Evolutionary conservation across 1,140 invertebrate species (phyloP).

Genomic region (Magallana ariakensis): DNA sequence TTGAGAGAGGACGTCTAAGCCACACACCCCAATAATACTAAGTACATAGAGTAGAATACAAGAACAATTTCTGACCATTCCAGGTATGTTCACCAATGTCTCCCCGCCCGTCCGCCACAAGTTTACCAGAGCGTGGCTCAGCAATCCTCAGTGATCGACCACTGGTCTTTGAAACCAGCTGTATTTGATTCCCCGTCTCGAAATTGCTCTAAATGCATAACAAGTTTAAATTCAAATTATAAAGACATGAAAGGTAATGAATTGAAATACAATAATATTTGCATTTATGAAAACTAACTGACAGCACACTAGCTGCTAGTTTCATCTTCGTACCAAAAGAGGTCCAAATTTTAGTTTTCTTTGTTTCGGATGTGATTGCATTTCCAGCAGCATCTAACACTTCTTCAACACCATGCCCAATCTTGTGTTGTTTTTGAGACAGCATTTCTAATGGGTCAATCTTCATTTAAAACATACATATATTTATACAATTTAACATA

Average conservation of each 20-base stretch:
- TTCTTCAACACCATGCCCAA: slow-evolving; percentile 24
- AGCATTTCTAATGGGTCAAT: slow-evolving; percentile 3
- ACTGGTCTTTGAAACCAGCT: slow-evolving; percentile 70
- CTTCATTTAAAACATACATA: neutral
- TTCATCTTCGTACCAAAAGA: neutral
- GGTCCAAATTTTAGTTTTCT: neutral
- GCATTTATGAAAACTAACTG: neutral
- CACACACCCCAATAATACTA: too few relatives aligned
- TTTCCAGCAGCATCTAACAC: neutral
- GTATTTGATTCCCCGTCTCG: slow-evolving; percentile 71
- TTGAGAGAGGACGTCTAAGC: too few relatives aligned
- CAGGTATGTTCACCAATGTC: slow-evolving; percentile 63
- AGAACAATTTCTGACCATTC: slow-evolving; percentile 56
- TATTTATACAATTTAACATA: too few relatives aligned
- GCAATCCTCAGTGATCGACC: slow-evolving; percentile 70
- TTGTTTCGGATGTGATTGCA: too few relatives aligned
- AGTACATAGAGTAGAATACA: too few relatives aligned
- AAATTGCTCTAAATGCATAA: slow-evolving; percentile 63
- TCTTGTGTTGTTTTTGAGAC: slow-evolving; percentile 12
- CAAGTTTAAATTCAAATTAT: neutral
- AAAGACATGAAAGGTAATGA: neutral
- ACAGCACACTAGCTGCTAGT: neutral
- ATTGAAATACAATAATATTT: neutral
- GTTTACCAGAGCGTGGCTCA: slow-evolving; percentile 57
- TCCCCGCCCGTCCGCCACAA: slow-evolving; percentile 71